Percentiles rank a stretch among this genome's conserved stretches.
These are phyloP conservation scores for Crossaster papposus DNA, from an alignment of 53 echinoderm and acorn worm genomes.

Conservation along the genomic window DNA sequence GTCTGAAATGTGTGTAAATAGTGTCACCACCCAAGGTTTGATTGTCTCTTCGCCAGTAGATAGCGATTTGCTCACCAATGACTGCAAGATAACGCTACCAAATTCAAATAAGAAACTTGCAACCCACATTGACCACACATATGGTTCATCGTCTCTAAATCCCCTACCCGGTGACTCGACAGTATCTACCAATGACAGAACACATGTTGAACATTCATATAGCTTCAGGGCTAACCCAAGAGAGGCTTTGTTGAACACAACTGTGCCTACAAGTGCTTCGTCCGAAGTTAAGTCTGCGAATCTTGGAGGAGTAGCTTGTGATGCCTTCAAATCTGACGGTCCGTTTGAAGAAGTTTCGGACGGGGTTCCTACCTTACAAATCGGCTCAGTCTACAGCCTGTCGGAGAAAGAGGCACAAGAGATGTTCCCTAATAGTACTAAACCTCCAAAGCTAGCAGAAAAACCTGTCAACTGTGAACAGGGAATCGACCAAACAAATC, in stretches of 20 bases:
- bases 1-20: background rate
- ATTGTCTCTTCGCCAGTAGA: background rate
- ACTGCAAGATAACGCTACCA: background rate
- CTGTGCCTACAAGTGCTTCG: background rate
- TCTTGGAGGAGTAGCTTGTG: background rate
- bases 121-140: background rate
- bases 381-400: slow-evolving; percentile 50
- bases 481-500: background rate
- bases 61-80: background rate
- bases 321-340: background rate
- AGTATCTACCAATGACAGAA: background rate
- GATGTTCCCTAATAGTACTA: slow-evolving; percentile 12
- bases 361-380: slow-evolving; percentile 18
- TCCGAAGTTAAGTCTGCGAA: no score
- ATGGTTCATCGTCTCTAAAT: background rate
- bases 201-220: background rate
- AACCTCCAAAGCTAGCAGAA: background rate
- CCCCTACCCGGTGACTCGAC: background rate
- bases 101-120: background rate
- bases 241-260: background rate
- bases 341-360: background rate
- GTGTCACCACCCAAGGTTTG: background rate
- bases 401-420: slow-evolving; percentile 29
- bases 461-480: background rate
- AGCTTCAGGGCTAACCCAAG: background rate